Percentiles rank a stretch among this genome's conserved stretches.
These are phyloP conservation scores for Zaprionus bogoriensis DNA, from an alignment of 2,888 invertebrate species.

Conservation along the genomic window DNA sequence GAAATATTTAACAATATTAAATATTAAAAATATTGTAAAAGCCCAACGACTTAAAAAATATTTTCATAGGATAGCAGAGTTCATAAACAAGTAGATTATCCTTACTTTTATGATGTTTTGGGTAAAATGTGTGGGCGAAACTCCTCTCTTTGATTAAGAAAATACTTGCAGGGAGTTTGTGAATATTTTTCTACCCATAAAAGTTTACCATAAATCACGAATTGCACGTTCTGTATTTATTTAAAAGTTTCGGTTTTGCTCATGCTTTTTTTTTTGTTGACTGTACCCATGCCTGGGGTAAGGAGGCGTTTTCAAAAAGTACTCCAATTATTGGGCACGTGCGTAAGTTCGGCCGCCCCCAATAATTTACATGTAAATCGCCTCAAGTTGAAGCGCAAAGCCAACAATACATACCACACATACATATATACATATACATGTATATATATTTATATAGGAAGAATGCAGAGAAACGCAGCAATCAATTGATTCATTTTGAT, in stretches of 20 bases:
- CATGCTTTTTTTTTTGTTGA: neutral
- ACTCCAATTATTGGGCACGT: conserved; percentile 61
- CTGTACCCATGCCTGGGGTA: neutral
- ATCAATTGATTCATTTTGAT: conserved; percentile 59
- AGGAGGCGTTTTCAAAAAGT: conserved; percentile 8
- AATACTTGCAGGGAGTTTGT: neutral
- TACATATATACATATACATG: neutral
- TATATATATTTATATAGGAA: neutral
- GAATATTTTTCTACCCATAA: neutral
- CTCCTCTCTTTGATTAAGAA: neutral
- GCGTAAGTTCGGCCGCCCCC: conserved; percentile 49
- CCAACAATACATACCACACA: conserved; percentile 2
- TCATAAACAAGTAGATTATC: neutral
- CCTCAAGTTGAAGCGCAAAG: conserved; percentile 27
- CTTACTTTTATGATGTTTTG: neutral
- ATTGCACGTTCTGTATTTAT: conserved; percentile 21
- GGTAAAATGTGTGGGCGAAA: neutral
- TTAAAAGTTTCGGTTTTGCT: conserved; percentile 28
- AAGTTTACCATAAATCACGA: conserved; percentile 30
- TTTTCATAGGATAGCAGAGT: neutral
- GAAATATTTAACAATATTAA: too few species aligned
- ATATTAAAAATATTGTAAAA: too few species aligned
- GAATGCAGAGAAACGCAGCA: conserved; percentile 35
- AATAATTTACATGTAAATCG: conserved; percentile 64
- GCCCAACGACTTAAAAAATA: too few species aligned